Conservation (phyloP, 2,113 vertebrate species). For the Pelvicachromis taeniatus region DNA sequence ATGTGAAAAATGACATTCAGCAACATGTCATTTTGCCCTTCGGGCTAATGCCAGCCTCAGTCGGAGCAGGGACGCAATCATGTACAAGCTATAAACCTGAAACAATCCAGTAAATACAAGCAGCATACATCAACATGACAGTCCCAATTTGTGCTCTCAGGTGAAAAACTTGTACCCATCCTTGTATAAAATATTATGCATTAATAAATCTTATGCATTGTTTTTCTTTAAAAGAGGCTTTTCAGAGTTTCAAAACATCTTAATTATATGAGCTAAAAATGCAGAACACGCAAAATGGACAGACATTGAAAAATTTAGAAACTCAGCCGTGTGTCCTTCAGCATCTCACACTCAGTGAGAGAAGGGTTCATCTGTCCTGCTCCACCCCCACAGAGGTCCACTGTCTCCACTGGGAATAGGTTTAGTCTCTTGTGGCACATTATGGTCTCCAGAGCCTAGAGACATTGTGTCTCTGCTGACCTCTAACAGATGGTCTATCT, state of each 20-base stretch:
- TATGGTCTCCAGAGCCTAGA: not conserved
- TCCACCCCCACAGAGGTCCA: not conserved
- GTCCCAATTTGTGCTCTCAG: not conserved
- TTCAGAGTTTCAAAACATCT: not conserved
- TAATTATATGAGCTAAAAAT: not conserved
- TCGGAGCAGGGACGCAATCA: not conserved
- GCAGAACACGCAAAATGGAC: not conserved
- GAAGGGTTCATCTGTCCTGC: not conserved
- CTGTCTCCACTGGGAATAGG: not conserved
- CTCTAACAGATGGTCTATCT: not conserved
- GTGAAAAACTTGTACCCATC: not conserved
- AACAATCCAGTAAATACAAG: slow-evolving; percentile 6
- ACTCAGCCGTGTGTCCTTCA: not conserved
- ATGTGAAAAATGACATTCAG: slow-evolving; percentile 1
- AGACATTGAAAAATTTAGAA: not conserved
- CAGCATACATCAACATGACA: slow-evolving; percentile 15
- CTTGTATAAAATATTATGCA: slow-evolving; percentile 11
- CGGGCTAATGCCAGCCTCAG: not conserved
- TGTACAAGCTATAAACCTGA: slow-evolving; percentile 1
- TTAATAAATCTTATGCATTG: not conserved
- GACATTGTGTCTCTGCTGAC: not conserved
- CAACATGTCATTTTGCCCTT: not conserved
- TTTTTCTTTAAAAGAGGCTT: not conserved
- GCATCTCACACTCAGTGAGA: not conserved
- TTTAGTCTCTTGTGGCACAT: not conserved